phyloP scores from a whole-genome alignment of 2,797 vertebrate species.

The Danio jaintianensis region DNA sequence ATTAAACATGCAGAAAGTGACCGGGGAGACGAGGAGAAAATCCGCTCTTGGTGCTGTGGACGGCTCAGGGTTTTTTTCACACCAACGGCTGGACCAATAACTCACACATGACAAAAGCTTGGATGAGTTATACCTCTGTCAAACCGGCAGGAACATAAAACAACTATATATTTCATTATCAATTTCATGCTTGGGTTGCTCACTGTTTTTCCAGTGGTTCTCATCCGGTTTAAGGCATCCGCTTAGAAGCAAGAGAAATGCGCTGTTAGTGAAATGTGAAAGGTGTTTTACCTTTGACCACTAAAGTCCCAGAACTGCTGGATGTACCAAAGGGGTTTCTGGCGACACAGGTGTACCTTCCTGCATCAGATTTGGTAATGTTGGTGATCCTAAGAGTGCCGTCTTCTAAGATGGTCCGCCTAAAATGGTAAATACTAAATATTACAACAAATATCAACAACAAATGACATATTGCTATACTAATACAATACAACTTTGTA shows the following conservation, averaged over 20 bases:
- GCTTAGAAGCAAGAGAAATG: slow-evolving; percentile 63
- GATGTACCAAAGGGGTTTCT: slow-evolving; percentile 84
- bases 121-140: slow-evolving; percentile 83
- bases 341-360: slow-evolving; percentile 83
- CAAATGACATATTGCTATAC: not conserved
- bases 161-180: slow-evolving; percentile 82
- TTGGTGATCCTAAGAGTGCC: slow-evolving; percentile 85
- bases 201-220: slow-evolving; percentile 61
- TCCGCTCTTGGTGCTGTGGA: slow-evolving; percentile 60
- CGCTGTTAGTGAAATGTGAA: slow-evolving; percentile 35
- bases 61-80: slow-evolving; percentile 61
- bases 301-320: slow-evolving; percentile 80
- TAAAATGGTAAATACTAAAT: slow-evolving; percentile 65
- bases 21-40: slow-evolving; percentile 59
- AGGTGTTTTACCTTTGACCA: slow-evolving; percentile 84
- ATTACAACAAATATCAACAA: not conserved
- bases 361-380: slow-evolving; percentile 79
- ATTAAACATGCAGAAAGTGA: slow-evolving; percentile 64
- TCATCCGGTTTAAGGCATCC: slow-evolving; percentile 68
- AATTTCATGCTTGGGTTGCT: slow-evolving; percentile 81
- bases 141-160: slow-evolving; percentile 78
- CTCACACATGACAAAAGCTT: slow-evolving; percentile 79
- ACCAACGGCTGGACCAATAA: slow-evolving; percentile 76
- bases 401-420: slow-evolving; percentile 76
- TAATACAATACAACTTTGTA: too few relatives aligned